Evolutionary conservation across 2,888 invertebrate genomes (phyloP).

Genomic region (Criorhina ranunculi): DNA sequence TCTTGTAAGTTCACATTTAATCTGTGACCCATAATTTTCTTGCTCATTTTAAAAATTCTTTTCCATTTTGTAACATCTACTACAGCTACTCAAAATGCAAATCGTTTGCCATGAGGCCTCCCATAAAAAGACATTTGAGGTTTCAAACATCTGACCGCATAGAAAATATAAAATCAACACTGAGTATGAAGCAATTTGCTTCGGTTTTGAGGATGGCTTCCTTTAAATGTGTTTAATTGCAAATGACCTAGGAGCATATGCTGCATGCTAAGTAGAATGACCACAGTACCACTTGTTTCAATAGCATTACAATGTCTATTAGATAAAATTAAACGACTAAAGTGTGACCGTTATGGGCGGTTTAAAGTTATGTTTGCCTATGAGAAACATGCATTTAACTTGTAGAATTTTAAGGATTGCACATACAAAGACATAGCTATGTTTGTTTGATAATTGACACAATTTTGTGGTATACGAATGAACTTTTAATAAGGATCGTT

Average conservation of each 20-base stretch:
- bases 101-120: neutral
- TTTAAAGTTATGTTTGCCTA: conserved; percentile 9
- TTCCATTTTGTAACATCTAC: neutral
- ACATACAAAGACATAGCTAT: neutral
- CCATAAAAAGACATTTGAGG: conserved; percentile 11
- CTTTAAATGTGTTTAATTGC: conserved; percentile 6
- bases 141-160: conserved; percentile 4
- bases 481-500: neutral
- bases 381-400: neutral
- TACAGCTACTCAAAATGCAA: neutral
- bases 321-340: conserved; percentile 7
- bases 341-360: conserved; percentile 16
- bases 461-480: neutral
- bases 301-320: conserved; percentile 11
- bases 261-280: conserved; percentile 6
- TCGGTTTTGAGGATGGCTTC: neutral
- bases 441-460: neutral
- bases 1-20: no score
- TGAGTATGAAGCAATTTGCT: conserved; percentile 8
- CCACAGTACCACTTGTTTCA: conserved; percentile 7
- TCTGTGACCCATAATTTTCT: no score
- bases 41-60: no score
- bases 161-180: conserved; percentile 3
- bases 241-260: neutral
- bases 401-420: neutral